Evolutionary conservation across 1,140 invertebrate species (phyloP).

Genomic region (Neotoxoptera formosana): DNA sequence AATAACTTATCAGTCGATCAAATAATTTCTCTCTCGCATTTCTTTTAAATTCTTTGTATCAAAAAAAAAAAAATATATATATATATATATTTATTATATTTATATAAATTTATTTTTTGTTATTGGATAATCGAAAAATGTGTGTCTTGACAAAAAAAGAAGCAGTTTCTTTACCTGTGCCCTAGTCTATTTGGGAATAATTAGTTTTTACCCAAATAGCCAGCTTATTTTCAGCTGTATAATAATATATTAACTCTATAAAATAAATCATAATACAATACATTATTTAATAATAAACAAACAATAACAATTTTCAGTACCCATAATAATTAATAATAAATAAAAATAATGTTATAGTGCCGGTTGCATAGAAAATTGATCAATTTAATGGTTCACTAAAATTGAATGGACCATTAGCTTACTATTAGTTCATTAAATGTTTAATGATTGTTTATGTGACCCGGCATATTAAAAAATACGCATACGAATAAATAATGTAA

Average conservation of each 20-base stretch:
- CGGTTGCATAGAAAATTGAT: not conserved
- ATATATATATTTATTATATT: too few relatives aligned
- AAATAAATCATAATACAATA: not conserved
- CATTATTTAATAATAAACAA: not conserved
- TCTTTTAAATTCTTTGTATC: not conserved
- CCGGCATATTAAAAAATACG: not conserved
- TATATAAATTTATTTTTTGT: too few relatives aligned
- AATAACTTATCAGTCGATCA: not conserved
- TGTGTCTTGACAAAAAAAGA: not conserved
- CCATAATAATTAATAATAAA: not conserved
- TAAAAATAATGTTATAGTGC: not conserved
- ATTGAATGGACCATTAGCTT: not conserved
- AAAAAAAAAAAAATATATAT: not conserved
- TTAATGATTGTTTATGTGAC: not conserved
- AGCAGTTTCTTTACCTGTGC: rapidly evolving
- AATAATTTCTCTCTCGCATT: not conserved
- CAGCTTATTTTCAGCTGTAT: not conserved
- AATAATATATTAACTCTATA: not conserved
- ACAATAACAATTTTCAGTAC: not conserved
- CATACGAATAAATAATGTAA: not conserved
- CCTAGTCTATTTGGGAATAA: not conserved
- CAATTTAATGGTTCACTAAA: not conserved
- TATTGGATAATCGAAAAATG: not conserved
- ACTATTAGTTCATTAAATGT: not conserved
- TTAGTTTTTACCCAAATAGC: not conserved